Base-by-base conservation (phyloP, 1,140 invertebrate species). In the Trissolcus basalis region DNA sequence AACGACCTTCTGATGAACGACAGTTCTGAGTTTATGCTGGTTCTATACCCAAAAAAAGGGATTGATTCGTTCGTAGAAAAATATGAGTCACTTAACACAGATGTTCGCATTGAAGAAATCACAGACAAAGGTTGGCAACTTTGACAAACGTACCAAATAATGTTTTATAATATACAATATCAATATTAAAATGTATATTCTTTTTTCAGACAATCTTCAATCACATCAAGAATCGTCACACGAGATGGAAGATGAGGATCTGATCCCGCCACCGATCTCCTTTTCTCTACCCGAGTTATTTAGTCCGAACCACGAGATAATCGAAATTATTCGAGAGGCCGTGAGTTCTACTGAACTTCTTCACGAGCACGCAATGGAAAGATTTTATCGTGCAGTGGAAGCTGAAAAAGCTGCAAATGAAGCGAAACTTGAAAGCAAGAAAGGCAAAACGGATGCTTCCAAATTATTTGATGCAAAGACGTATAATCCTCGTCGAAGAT, bases 301-400 rank as follows among this genome's bases (percentile, higher is more conserved):
- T 75, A 91, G 89, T 55, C 74, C 82, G 0, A 83, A 87, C 39
- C 83, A 87, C 50, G 77, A 86, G 41, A 65, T 89, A 1, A 72
- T 88, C 1, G 83, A 88, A 61, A 71, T 84, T 2, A 80, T 94
- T 9, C 91, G 93, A 7, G 90, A 92, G 68, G 93, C 94, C 0
- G 93, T 94, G 6, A 95, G 94, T 80, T 95, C 94, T 0, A 94
- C 93, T 0, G 94, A 95, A 81, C 86, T 95, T 6, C 87, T 96
- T 1, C 94, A 95, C 77, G 94, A 95, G 80, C 90, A 91, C 14
- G 93, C 93, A 1, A 94, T 95, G 92, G 92, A 92, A 9, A 88
- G 94, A 15, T 93, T 95, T 74, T 94, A 94, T 77, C 90, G 93
- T 82, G 94, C 93, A 0, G 90, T 93, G 0, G 92, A 92, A 27